Conservation (phyloP, 2,113 vertebrate genomes). For the Gobius niger region DNA sequence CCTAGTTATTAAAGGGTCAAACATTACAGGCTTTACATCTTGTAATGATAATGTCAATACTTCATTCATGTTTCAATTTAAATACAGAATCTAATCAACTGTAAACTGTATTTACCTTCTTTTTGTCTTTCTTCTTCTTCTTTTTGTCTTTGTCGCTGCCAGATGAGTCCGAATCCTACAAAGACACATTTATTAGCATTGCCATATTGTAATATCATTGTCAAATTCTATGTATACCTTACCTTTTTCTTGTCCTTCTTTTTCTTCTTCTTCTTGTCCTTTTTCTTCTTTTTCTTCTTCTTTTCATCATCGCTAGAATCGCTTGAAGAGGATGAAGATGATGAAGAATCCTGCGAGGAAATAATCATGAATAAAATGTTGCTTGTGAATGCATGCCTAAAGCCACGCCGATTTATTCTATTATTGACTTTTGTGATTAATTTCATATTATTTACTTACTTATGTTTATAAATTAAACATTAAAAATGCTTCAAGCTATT, state of each 20-base stretch:
- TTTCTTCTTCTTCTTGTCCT: slow-evolving; percentile 56
- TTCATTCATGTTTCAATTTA: no score
- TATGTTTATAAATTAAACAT: no score
- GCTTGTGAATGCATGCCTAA: background rate
- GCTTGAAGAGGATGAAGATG: background rate
- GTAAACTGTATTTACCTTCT: slow-evolving; percentile 35
- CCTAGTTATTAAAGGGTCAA: slow-evolving; percentile 29
- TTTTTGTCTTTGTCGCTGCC: slow-evolving; percentile 55
- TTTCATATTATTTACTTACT: no score
- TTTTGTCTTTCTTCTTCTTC: slow-evolving; percentile 52
- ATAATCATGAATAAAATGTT: background rate
- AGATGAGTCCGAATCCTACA: slow-evolving; percentile 50
- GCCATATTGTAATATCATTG: background rate
- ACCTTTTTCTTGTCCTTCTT: slow-evolving; percentile 65
- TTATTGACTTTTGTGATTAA: no score
- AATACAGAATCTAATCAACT: no score
- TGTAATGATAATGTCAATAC: background rate
- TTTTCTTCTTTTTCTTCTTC: slow-evolving; percentile 4
- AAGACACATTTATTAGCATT: background rate
- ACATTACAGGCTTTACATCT: no score
- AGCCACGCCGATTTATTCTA: no score
- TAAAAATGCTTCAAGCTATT: no score
- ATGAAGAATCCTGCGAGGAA: background rate
- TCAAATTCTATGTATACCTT: background rate
- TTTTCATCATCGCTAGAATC: slow-evolving; percentile 1